Conservation (phyloP, 2,113 vertebrate genomes). For the Pantherophis guttatus region DNA sequence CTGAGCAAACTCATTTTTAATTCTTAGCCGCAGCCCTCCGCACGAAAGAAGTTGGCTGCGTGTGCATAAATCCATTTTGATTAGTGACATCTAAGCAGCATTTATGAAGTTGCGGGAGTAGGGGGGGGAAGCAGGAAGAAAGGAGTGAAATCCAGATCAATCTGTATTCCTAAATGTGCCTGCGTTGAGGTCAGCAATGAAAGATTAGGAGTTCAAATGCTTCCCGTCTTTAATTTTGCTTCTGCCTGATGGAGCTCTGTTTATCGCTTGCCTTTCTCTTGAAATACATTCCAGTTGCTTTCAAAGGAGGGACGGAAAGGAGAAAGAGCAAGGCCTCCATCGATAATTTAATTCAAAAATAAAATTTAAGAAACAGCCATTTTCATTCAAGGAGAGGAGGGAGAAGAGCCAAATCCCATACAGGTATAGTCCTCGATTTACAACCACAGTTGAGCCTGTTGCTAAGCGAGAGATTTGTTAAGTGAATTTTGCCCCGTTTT, state of each 20-base stretch:
- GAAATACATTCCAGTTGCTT: conserved; percentile 12
- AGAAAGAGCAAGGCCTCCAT: not conserved
- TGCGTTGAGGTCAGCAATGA: not conserved
- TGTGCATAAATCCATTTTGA: not conserved
- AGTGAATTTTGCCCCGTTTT: not conserved
- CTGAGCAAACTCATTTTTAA: not conserved
- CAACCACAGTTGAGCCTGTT: not conserved
- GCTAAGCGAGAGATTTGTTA: not conserved
- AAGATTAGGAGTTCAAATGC: conserved; percentile 13
- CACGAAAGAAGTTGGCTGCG: not conserved
- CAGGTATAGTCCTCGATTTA: not conserved
- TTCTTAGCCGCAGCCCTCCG: not conserved
- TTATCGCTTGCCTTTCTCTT: not conserved
- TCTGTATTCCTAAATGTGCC: not conserved
- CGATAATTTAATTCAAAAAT: not conserved
- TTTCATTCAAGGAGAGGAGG: not conserved
- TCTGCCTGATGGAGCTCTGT: conserved; percentile 8
- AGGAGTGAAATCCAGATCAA: not conserved
- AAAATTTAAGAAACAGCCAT: not conserved
- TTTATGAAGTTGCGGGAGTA: not conserved
- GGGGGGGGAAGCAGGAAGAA: not conserved
- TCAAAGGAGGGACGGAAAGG: not conserved
- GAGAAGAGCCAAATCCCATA: too few relatives aligned
- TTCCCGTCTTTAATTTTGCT: conserved; percentile 7
- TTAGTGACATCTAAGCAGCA: not conserved